phyloP scores from a whole-genome alignment of 2,888 invertebrate species.

The Oligia latruncula region DNA sequence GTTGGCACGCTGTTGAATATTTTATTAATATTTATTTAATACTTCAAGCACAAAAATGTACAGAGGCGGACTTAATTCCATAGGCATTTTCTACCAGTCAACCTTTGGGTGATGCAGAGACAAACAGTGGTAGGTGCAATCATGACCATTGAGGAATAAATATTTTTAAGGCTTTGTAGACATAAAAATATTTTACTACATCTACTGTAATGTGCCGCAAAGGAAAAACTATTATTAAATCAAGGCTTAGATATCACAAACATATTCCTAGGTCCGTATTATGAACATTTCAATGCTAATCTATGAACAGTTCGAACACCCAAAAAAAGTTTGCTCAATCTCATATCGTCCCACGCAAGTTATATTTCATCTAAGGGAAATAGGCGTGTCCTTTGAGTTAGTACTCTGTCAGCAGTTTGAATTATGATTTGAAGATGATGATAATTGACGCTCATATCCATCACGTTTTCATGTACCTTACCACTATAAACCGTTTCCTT shows the following conservation, averaged over 20 bases:
- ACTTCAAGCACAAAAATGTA: too few species aligned
- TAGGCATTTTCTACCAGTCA: too few species aligned
- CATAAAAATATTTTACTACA: too few species aligned
- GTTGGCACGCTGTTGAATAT: conserved; percentile 29
- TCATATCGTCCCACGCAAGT: conserved; percentile 9
- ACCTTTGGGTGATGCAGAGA: too few species aligned
- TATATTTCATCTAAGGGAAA: conserved; percentile 39
- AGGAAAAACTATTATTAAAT: too few species aligned
- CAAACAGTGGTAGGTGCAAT: too few species aligned
- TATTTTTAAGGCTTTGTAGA: too few species aligned
- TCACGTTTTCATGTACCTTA: conserved; percentile 10
- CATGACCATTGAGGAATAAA: too few species aligned
- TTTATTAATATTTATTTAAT: background rate
- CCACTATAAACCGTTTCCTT: conserved; percentile 8
- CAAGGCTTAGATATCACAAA: too few species aligned
- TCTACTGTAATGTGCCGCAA: too few species aligned
- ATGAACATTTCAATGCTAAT: background rate
- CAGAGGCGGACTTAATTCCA: too few species aligned
- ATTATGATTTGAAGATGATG: conserved; percentile 20
- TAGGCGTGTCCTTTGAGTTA: conserved; percentile 34
- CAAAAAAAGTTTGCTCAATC: conserved; percentile 16
- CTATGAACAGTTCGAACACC: background rate
- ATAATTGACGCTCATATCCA: conserved; percentile 29
- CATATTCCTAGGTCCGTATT: too few species aligned
- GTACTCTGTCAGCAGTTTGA: conserved; percentile 43